Conservation (phyloP, 2,888 invertebrate genomes). For the Sarcophaga rosellei region DNA sequence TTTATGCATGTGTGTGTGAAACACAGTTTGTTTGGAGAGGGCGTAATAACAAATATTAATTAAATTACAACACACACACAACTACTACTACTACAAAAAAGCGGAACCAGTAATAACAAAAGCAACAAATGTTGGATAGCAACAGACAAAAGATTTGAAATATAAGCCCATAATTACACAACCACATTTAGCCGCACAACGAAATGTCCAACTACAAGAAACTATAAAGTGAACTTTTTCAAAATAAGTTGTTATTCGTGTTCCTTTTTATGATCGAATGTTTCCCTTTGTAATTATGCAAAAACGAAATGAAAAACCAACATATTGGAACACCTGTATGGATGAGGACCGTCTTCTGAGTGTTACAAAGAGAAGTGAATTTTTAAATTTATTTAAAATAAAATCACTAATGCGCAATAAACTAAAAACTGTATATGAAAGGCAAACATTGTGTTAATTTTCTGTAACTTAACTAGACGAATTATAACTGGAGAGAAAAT, state of each 20-base stretch:
- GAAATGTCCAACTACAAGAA: slow-evolving; percentile 6
- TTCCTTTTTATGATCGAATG: slow-evolving; percentile 13
- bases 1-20: not conserved
- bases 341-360: no score
- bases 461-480: no score
- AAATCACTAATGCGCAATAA: no score
- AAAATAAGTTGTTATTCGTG: slow-evolving; percentile 13
- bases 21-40: not conserved
- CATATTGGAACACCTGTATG: no score
- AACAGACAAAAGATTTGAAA: slow-evolving; percentile 40
- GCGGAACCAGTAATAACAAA: slow-evolving; percentile 9
- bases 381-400: no score
- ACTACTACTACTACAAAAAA: slow-evolving; percentile 12
- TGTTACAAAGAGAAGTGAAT: no score
- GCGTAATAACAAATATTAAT: slow-evolving; percentile 62
- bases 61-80: slow-evolving; percentile 67
- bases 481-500: no score
- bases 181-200: slow-evolving; percentile 33
- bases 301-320: no score
- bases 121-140: not conserved
- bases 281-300: not conserved
- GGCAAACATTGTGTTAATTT: no score
- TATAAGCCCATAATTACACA: slow-evolving; percentile 53
- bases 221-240: slow-evolving; percentile 21
- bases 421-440: no score